These are phyloP conservation scores for Diprion similis DNA, from an alignment of 1,140 invertebrate genomes.

Conservation along the genomic window DNA sequence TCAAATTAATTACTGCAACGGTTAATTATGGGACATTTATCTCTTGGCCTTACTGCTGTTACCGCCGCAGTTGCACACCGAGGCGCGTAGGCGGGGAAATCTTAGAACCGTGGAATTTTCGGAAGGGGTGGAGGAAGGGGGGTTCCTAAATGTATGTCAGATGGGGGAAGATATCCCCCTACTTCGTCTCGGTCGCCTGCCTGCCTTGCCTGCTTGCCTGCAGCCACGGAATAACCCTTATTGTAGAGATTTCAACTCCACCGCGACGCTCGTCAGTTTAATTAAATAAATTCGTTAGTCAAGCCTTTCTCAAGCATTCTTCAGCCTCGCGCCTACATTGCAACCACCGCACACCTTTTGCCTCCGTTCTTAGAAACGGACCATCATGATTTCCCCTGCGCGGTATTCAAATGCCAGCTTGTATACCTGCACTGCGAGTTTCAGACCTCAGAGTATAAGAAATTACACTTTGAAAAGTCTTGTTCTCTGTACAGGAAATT, in stretches of 20 bases:
- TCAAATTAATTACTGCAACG: slow-evolving; percentile 54
- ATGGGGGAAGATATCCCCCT: neutral
- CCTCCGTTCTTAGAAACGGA: too few relatives aligned
- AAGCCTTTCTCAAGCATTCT: neutral
- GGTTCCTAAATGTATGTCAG: neutral
- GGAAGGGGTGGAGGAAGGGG: neutral
- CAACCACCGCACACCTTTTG: too few relatives aligned
- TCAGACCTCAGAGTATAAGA: too few relatives aligned
- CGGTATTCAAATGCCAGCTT: too few relatives aligned
- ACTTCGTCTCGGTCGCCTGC: neutral
- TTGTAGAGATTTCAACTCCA: slow-evolving; percentile 1
- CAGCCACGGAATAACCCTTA: neutral
- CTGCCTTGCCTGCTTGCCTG: too few relatives aligned
- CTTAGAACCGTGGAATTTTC: slow-evolving; percentile 46
- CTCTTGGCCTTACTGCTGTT: slow-evolving; percentile 24
- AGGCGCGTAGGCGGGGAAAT: slow-evolving; percentile 44
- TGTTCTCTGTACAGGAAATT: too few relatives aligned
- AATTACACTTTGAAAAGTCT: too few relatives aligned
- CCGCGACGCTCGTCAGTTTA: neutral
- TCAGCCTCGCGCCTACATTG: neutral
- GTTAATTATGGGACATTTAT: slow-evolving; percentile 60
- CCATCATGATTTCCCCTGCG: too few relatives aligned
- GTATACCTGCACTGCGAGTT: too few relatives aligned
- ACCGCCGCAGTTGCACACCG: slow-evolving; percentile 29
- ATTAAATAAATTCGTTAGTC: slow-evolving; percentile 1